phyloP scores from a whole-genome alignment of 1,140 invertebrate genomes.

The Drosophila sechellia region DNA sequence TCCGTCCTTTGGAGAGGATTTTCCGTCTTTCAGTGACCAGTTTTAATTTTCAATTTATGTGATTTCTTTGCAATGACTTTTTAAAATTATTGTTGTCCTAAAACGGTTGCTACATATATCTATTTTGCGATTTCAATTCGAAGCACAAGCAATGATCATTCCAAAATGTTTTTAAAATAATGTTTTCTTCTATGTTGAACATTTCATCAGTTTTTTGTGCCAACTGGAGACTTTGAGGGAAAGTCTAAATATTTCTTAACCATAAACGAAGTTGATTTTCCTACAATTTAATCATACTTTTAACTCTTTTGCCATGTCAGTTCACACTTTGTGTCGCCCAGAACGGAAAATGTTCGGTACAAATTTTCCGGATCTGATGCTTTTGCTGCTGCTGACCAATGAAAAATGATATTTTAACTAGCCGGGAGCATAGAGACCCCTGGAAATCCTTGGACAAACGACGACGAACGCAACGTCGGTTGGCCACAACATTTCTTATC shows the following conservation, averaged over 20 bases:
- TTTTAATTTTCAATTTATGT: too few relatives aligned
- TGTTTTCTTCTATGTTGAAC: neutral
- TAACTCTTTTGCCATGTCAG: constrained; percentile 22
- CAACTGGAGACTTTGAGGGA: neutral
- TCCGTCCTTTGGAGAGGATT: too few relatives aligned
- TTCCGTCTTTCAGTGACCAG: too few relatives aligned
- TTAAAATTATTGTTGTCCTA: too few relatives aligned
- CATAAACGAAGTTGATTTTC: constrained; percentile 4
- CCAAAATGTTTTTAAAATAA: neutral
- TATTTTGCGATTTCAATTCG: too few relatives aligned
- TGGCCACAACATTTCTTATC: constrained; percentile 66
- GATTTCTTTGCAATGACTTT: too few relatives aligned
- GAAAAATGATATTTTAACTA: constrained; percentile 20
- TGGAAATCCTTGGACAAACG: constrained; percentile 15
- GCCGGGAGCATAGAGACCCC: constrained; percentile 26
- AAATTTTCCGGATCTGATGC: constrained; percentile 16
- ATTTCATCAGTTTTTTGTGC: neutral
- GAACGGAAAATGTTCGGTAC: neutral
- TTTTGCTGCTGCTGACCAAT: constrained; percentile 36
- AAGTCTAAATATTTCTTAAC: constrained; percentile 5
- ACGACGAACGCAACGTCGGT: neutral
- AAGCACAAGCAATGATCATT: neutral
- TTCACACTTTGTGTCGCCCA: constrained; percentile 15
- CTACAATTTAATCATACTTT: constrained; percentile 15
- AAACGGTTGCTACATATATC: too few relatives aligned